These are phyloP conservation scores for Gasterosteus aculeatus DNA, from an alignment of 2,113 vertebrate genomes.

Conservation along the genomic window DNA sequence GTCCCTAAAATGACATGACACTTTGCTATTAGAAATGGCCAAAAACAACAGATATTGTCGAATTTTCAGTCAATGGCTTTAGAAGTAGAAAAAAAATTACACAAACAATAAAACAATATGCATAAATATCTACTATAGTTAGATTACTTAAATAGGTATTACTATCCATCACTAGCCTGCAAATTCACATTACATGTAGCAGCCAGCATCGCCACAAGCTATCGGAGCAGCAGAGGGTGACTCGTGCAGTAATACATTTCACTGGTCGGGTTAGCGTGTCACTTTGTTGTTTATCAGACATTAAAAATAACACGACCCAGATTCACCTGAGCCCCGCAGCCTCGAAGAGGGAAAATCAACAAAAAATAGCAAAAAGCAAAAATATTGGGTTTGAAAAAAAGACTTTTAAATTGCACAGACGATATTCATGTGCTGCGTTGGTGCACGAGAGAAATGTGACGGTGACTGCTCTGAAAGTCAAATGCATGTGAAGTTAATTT, in stretches of 20 bases:
- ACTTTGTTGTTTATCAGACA: conserved; percentile 41
- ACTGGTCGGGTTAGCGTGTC: conserved; percentile 55
- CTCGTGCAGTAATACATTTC: conserved; percentile 66
- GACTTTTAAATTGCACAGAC: neutral
- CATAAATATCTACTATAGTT: conserved; percentile 48
- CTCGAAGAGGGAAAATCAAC: neutral
- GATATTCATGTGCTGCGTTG: neutral
- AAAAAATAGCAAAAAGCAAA: conserved; percentile 15
- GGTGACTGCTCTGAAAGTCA: neutral
- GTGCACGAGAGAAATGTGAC: neutral
- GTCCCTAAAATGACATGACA: neutral
- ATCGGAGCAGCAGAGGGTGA: conserved; percentile 33
- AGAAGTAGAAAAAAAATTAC: conserved; percentile 56
- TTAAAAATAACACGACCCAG: conserved; percentile 32
- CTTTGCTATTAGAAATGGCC: neutral
- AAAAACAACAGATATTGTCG: conserved; percentile 2
- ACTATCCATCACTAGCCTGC: conserved; percentile 55
- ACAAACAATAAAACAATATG: conserved; percentile 59
- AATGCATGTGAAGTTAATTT: conserved; percentile 11
- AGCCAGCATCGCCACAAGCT: conserved; percentile 41
- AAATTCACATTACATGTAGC: conserved; percentile 52
- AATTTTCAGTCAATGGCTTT: conserved; percentile 61
- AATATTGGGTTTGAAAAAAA: conserved; percentile 1
- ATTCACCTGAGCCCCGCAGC: conserved; percentile 45
- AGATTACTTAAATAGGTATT: conserved; percentile 43